phyloP scores from a whole-genome alignment of 92 coral and sea anemone genomes.

The Phymanthus crucifer region DNA sequence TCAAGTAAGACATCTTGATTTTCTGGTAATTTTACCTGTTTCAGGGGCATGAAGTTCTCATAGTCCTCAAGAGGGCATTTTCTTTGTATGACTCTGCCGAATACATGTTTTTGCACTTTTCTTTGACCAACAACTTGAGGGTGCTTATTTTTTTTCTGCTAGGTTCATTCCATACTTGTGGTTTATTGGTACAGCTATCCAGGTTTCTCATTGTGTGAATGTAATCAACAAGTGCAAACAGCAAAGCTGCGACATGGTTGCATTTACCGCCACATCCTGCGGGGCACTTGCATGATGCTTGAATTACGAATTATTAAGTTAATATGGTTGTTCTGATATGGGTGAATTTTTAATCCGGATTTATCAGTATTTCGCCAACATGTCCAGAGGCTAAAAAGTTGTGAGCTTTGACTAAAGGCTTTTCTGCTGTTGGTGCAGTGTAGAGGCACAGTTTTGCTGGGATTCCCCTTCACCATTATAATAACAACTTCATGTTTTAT shows the following conservation, averaged over 20 bases:
- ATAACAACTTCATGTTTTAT: not conserved
- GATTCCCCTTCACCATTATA: not conserved
- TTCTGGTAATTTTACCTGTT: not conserved
- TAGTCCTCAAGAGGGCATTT: slow-evolving; percentile 17
- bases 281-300: slow-evolving; percentile 13
- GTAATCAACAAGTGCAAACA: slow-evolving; percentile 7
- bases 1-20: not conserved
- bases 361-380: slow-evolving; percentile 17
- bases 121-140: slow-evolving; percentile 11
- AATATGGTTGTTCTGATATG: slow-evolving; percentile 15
- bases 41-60: not conserved
- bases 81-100: slow-evolving; percentile 1
- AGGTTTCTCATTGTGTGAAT: slow-evolving; percentile 16
- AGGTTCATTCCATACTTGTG: slow-evolving; percentile 5
- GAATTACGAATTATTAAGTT: not conserved
- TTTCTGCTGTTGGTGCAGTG: slow-evolving; percentile 4
- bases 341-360: slow-evolving; percentile 6
- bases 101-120: slow-evolving; percentile 16
- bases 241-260: slow-evolving; percentile 13
- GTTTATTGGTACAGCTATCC: slow-evolving; percentile 3
- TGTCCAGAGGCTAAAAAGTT: not conserved
- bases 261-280: slow-evolving; percentile 5
- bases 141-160: not conserved
- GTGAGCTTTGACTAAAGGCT: not conserved
- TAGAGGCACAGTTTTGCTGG: not conserved